Conservation (phyloP, 1,140 invertebrate species). For the Apolygus lucorum region DNA sequence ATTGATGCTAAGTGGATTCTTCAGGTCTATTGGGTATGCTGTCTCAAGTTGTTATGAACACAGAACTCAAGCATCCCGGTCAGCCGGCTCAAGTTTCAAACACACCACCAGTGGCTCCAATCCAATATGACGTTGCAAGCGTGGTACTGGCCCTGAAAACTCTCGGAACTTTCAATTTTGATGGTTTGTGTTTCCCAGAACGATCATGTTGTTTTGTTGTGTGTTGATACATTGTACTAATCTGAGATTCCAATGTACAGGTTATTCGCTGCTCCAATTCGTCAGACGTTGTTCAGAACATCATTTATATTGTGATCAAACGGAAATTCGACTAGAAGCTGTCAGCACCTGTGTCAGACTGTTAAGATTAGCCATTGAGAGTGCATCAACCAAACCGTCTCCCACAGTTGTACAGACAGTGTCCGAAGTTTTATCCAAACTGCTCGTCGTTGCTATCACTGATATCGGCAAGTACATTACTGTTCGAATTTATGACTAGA, state of each 20-base stretch:
- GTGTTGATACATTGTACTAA: no score
- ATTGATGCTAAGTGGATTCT: constrained; percentile 34
- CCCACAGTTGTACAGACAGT: constrained; percentile 77
- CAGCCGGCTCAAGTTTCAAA: constrained; percentile 39
- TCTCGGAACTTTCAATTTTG: constrained; percentile 92
- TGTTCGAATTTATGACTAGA: background rate
- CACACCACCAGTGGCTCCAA: constrained; percentile 8
- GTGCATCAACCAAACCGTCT: constrained; percentile 44
- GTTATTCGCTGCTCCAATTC: constrained; percentile 85
- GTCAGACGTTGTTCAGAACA: constrained; percentile 85
- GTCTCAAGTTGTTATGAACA: constrained; percentile 75
- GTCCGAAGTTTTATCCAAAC: constrained; percentile 79
- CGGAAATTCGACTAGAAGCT: constrained; percentile 86
- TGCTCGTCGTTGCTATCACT: constrained; percentile 89
- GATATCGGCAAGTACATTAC: constrained; percentile 55
- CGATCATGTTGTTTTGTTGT: no score
- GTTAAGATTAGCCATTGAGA: constrained; percentile 64
- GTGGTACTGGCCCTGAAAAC: constrained; percentile 89
- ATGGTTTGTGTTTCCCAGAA: constrained; percentile 47
- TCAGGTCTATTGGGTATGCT: constrained; percentile 53
- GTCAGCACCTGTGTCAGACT: constrained; percentile 87
- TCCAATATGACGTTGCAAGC: constrained; percentile 60
- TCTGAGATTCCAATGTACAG: constrained; percentile 45
- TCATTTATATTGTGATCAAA: constrained; percentile 84
- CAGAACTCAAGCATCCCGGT: constrained; percentile 68